phyloP scores from a whole-genome alignment of 2,888 invertebrate species.

The Diogma glabrata region DNA sequence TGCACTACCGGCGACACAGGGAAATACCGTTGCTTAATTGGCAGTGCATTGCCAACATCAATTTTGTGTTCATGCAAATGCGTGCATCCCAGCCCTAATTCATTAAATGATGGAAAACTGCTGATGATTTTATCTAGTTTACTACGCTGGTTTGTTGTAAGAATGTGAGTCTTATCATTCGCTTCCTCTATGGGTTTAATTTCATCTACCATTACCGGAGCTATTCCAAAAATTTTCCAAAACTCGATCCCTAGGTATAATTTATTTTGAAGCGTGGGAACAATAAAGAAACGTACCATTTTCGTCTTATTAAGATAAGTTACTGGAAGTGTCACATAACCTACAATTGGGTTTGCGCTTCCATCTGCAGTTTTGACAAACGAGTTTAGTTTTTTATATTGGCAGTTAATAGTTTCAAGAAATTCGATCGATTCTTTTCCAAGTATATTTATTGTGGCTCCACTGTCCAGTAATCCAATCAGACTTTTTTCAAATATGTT shows the following conservation, averaged over 20 bases:
- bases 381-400: not conserved
- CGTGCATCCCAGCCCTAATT: not conserved
- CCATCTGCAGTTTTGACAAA: not conserved
- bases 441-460: not conserved
- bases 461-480: not conserved
- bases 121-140: not conserved
- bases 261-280: not conserved
- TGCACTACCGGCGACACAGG: slow-evolving; percentile 19
- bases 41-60: slow-evolving; percentile 16
- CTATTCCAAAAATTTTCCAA: slow-evolving; percentile 13
- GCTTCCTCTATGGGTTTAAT: too few relatives aligned
- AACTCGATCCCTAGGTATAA: slow-evolving; percentile 16
- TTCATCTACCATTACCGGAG: slow-evolving; percentile 3
- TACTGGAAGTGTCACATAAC: not conserved
- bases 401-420: not conserved
- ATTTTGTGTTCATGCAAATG: slow-evolving; percentile 14
- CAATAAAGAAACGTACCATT: not conserved
- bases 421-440: not conserved
- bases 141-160: too few relatives aligned
- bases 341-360: not conserved
- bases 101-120: not conserved
- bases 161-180: too few relatives aligned
- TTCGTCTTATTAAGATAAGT: not conserved
- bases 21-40: slow-evolving; percentile 18
- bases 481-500: too few relatives aligned